These are phyloP conservation scores for Hemichromis elongatus DNA, from an alignment of 2,113 vertebrate species.

Conservation along the genomic window DNA sequence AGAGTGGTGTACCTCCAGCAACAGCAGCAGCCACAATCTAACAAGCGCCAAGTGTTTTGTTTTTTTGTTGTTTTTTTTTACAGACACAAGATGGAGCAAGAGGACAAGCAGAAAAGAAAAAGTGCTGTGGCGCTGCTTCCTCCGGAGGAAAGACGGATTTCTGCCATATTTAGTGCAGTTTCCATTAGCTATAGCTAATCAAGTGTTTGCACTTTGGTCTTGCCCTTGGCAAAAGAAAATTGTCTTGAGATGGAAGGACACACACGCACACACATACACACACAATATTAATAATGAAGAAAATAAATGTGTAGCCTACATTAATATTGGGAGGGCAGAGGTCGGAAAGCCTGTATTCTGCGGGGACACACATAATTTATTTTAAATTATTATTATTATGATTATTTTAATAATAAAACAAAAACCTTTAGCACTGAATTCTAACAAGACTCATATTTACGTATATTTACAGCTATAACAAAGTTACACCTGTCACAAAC, in stretches of 20 bases:
- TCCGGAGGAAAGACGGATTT: not conserved
- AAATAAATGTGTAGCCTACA: not conserved
- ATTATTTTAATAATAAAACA: not conserved
- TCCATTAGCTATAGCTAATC: not conserved
- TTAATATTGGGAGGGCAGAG: not conserved
- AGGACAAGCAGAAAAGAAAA: not conserved
- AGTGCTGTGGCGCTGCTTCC: not conserved
- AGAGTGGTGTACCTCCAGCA: not conserved
- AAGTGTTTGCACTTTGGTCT: not conserved
- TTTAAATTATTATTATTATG: too few species aligned
- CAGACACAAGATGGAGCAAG: constrained; percentile 49
- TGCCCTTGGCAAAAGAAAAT: not conserved
- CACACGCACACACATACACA: not conserved
- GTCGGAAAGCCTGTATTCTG: too few species aligned
- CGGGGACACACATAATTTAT: too few species aligned
- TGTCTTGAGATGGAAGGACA: not conserved
- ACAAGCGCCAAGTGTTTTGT: not conserved
- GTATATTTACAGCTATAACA: not conserved
- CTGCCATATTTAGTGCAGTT: not conserved
- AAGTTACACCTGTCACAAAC: not conserved
- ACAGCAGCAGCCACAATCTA: not conserved
- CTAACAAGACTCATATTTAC: not conserved
- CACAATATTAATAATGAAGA: not conserved
- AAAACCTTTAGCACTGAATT: not conserved
- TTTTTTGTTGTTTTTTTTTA: too few species aligned